Base-by-base conservation (phyloP, 2,797 vertebrate genomes). In the Xenopus petersii region DNA sequence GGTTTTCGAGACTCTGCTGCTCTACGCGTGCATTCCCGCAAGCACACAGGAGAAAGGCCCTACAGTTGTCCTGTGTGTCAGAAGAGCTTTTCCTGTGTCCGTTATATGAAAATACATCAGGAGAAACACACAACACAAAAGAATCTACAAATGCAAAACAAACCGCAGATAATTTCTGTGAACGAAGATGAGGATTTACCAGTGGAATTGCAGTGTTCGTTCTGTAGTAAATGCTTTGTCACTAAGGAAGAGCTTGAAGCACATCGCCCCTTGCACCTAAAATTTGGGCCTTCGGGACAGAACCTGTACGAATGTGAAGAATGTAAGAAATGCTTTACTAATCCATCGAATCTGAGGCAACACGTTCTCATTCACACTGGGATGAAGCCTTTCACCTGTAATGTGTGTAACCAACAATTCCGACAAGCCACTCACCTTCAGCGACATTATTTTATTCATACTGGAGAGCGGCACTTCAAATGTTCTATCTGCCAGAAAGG, bases 371-470 rank as follows among this genome's bases (percentile, higher is more conserved):
- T 93, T 2, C 95, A 95, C 86, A 88, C 82, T 0, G 94, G 93
- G 0, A 89, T 88, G 15, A 93, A 94, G 2, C 94, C 93, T 0
- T 94, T 91, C 71, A 89, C 93, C 0, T 96, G 95, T 79, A 78
- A 81, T 15, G 89, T 90, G 82, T 96, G 95, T 0, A 91, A 89
- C 66, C 95, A 95, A 79, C 88, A 91, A 82, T 96, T 96, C 84
- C 91, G 93, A 80, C 94, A 94, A 77, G 91, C 93, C 0, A 94
- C 94, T 49, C 92, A 94, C 0, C 85, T 97, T 46, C 94, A 89
- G 80, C 87, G 94, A 42, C 95, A 97, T 87, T 90, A 94, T 59
- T 89, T 94, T 76, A 94, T 94, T 3, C 95, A 97, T 87, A 96
- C 93, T 0, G 95, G 94, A 0, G 94, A 96, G 84, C 82, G 93